Base-by-base conservation (phyloP, 2,888 invertebrate species). In the Margaritifera margaritifera region DNA sequence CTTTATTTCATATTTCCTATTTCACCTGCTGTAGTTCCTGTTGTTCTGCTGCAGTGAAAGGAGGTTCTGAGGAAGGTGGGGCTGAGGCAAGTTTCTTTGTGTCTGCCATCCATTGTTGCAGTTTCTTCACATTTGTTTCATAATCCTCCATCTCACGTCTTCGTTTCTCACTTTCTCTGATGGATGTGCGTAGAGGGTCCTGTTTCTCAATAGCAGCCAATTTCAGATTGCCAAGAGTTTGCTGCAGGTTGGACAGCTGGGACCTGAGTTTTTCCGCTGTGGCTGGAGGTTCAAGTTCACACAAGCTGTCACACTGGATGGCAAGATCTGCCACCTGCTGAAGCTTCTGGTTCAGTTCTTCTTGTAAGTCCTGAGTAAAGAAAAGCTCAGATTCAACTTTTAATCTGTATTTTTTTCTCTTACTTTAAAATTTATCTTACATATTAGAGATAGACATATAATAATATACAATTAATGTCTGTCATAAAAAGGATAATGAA, bases 311-410 rank as follows among this genome's bases (percentile, higher is more conserved):
- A 79, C 86, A 88, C 72, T 85, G 85, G 8, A 88, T 80, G 6
- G 83, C 84, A 52, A 88, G 78, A 70, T 88, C 88, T 11, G 86
- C 84, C 51, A 88, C 78, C 67, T 81, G 76, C 67, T 84, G 84
- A 31, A 87, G 77, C 11, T 74, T 73, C 25, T 71, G 74, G 66
- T 80, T 84, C 50, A 88, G 64, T 61, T 87, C 83, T 62, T 81
- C 80, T 67, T 86, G 86, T 22, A 87, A 74, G 27, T 79, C 79
- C 86, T 87, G 74, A 1, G 68, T 64, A 63, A 24, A 27, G 3
- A 42, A 42, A 42, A 11, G 15, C 42, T 11, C 31, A 1, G 8
- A 31, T 8, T 8, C 1, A 31, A 31, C 15, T 42, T 11, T 42
- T 42, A 42, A 2, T 15, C 11, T 42, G 2, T 42, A 42, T 42